phyloP scores from a whole-genome alignment of 2,113 vertebrate species.

The Bungarus multicinctus region DNA sequence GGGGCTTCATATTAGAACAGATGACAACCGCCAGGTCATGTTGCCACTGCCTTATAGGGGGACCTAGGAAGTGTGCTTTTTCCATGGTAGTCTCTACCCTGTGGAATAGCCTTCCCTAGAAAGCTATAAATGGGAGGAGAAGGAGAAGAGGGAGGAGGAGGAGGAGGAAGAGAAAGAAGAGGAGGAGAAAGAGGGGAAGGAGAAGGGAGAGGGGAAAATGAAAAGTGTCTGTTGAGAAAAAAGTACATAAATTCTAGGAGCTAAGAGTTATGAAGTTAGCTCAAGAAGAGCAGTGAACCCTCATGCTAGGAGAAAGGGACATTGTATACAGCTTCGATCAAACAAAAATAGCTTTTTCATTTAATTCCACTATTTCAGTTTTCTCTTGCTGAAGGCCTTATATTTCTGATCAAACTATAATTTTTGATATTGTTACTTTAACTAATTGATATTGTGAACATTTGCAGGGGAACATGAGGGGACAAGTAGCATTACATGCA shows the following conservation, averaged over 20 bases:
- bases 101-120: not conserved
- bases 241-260: not conserved
- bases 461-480: not conserved
- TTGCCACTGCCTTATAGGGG: not conserved
- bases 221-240: not conserved
- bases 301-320: not conserved
- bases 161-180: not conserved
- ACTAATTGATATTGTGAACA: not conserved
- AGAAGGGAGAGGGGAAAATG: not conserved
- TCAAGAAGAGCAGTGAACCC: not conserved
- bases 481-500: not conserved
- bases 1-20: not conserved
- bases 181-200: not conserved
- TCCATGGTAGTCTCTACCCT: not conserved
- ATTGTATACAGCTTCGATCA: not conserved
- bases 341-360: not conserved
- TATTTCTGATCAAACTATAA: not conserved
- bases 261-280: not conserved
- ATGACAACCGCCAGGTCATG: not conserved
- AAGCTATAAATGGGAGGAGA: not conserved
- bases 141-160: not conserved
- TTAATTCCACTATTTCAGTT: not conserved
- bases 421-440: not conserved
- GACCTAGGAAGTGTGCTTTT: not conserved
- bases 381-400: not conserved